These are phyloP conservation scores for Sinhomidia bicolor DNA, from an alignment of 2,888 invertebrate species.

Conservation along the genomic window DNA sequence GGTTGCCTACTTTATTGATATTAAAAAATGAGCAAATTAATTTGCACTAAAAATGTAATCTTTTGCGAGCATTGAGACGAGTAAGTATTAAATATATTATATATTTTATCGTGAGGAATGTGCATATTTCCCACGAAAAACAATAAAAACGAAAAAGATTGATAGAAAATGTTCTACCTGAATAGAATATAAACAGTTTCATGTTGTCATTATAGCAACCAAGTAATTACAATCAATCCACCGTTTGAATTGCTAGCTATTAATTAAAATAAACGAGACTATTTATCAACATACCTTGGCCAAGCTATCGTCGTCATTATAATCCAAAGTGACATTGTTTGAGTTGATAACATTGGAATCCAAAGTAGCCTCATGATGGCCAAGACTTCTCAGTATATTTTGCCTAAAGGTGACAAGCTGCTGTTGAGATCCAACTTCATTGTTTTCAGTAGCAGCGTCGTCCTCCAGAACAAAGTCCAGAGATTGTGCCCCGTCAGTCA, in stretches of 20 bases:
- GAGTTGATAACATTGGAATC: constrained; percentile 28
- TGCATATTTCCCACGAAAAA: constrained; percentile 64
- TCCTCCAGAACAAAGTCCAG: constrained; percentile 53
- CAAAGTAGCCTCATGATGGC: constrained; percentile 47
- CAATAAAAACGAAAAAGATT: background rate
- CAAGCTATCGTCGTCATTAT: constrained; percentile 62
- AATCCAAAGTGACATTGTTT: constrained; percentile 61
- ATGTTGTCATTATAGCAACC: no score
- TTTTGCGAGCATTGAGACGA: no score
- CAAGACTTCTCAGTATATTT: constrained; percentile 69
- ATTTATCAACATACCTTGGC: constrained; percentile 60
- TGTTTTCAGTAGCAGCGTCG: constrained; percentile 16
- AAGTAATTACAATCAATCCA: no score
- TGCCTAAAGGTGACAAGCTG: constrained; percentile 67
- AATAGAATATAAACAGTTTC: no score
- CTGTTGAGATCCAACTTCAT: constrained; percentile 61
- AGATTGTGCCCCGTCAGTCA: background rate
- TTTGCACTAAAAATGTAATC: constrained; percentile 6
- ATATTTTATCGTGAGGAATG: background rate
- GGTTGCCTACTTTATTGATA: constrained; percentile 50
- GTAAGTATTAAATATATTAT: no score
- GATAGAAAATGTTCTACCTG: no score
- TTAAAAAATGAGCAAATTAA: background rate
- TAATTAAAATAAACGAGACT: background rate
- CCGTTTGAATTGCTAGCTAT: no score